Percentiles rank a stretch among this genome's conserved stretches.
Conservation (phyloP, 2,113 vertebrate genomes). For the Rhizomys pruinosus region DNA sequence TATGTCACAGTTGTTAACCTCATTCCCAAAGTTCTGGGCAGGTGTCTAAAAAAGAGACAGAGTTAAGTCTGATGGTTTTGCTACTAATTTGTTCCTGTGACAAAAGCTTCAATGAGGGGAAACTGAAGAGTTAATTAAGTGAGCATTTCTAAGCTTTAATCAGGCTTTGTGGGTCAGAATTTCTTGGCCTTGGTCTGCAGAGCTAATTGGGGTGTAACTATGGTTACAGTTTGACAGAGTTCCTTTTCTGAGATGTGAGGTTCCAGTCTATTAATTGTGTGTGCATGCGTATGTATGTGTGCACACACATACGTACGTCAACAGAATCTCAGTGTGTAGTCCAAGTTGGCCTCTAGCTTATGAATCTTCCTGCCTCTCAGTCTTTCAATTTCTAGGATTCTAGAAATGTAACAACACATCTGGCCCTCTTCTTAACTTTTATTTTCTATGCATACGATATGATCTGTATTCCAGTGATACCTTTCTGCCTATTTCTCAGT, state of each 20-base stretch:
- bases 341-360: not conserved
- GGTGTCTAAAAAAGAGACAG: conserved; percentile 20
- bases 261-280: not conserved
- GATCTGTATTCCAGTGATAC: not conserved
- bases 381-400: not conserved
- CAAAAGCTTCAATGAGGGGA: conserved; percentile 36
- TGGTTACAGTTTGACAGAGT: conserved; percentile 47
- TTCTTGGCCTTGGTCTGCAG: conserved; percentile 17
- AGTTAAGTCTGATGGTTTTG: conserved; percentile 12
- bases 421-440: not conserved
- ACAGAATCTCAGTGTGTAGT: not conserved
- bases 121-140: conserved; percentile 65
- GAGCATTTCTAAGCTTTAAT: conserved; percentile 54
- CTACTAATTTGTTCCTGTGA: conserved; percentile 47
- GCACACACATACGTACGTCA: not conserved
- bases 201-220: conserved; percentile 63
- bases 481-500: conserved; percentile 13
- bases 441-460: conserved; percentile 24
- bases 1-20: not conserved
- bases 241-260: conserved; percentile 10
- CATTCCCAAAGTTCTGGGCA: not conserved
- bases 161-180: conserved; percentile 21
- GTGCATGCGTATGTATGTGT: not conserved
- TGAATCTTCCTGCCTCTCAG: not conserved
- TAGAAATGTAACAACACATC: not conserved